Evolutionary conservation across 2,113 vertebrate genomes (phyloP).

Genomic region (Acinonyx jubatus): DNA sequence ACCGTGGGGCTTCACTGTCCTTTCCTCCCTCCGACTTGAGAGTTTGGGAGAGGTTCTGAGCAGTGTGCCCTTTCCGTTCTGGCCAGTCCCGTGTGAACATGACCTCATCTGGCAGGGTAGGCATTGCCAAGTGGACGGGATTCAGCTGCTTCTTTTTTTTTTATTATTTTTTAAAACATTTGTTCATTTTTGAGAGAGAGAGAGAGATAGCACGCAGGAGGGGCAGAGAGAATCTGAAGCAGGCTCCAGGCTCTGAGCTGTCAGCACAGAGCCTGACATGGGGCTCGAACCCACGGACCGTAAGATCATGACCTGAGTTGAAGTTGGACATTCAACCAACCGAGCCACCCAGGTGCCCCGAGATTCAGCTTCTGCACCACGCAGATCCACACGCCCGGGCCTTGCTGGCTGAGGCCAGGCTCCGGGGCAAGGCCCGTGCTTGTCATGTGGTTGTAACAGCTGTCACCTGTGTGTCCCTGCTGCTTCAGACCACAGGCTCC

Average conservation of each 20-base stretch:
- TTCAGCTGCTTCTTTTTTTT: too few relatives aligned
- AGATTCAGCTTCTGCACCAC: too few relatives aligned
- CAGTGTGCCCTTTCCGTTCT: background rate
- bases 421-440: accelerated
- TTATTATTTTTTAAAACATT: too few relatives aligned
- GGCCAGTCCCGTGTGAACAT: background rate
- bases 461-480: background rate
- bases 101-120: accelerated
- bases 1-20: background rate
- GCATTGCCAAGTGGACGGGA: accelerated
- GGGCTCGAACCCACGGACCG: too few relatives aligned
- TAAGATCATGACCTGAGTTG: too few relatives aligned
- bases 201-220: accelerated
- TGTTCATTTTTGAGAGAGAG: too few relatives aligned
- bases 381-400: accelerated
- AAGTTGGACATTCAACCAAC: too few relatives aligned
- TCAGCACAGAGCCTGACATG: too few relatives aligned
- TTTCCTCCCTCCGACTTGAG: background rate
- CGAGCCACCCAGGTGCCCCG: too few relatives aligned
- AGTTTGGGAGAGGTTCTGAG: background rate
- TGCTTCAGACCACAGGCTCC: background rate
- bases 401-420: background rate
- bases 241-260: too few relatives aligned
- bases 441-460: background rate
- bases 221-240: too few relatives aligned